Conservation (phyloP, 2,888 invertebrate species). For the Scotopteryx bipunctaria region DNA sequence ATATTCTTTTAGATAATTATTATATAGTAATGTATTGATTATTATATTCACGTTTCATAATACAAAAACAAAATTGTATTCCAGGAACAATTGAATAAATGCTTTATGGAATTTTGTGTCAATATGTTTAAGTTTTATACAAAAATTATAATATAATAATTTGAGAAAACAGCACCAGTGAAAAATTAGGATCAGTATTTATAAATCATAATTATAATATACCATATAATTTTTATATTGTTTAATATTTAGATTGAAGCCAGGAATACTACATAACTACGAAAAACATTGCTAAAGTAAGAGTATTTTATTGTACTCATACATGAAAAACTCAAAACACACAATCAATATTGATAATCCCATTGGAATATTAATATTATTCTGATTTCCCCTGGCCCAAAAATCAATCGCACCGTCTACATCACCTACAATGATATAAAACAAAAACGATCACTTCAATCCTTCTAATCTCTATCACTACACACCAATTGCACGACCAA, state of each 20-base stretch:
- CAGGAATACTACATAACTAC: conserved; percentile 7
- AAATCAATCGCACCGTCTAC: conserved; percentile 11
- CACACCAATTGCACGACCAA: conserved; percentile 69
- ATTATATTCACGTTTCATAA: background rate
- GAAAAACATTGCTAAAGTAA: too few relatives aligned
- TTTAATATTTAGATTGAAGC: background rate
- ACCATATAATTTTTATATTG: conserved; percentile 7
- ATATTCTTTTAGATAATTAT: background rate
- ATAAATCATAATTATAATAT: conserved; percentile 10
- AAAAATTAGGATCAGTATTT: conserved; percentile 39
- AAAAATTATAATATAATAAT: conserved; percentile 40
- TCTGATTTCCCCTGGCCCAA: conserved; percentile 12
- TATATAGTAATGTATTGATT: background rate
- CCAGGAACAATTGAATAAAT: conserved; percentile 28
- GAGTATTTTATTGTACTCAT: too few relatives aligned
- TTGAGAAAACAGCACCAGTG: conserved; percentile 63
- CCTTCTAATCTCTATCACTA: conserved; percentile 53
- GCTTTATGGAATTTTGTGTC: conserved; percentile 29
- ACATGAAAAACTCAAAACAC: background rate
- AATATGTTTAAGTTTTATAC: conserved; percentile 20
- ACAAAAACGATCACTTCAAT: conserved; percentile 25
- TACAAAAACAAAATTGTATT: conserved; percentile 10
- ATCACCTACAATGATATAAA: conserved; percentile 14
- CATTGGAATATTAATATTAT: too few relatives aligned
- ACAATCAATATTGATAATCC: too few relatives aligned